phyloP scores from a whole-genome alignment of 2,888 invertebrate genomes.

The Graphium colonna region DNA sequence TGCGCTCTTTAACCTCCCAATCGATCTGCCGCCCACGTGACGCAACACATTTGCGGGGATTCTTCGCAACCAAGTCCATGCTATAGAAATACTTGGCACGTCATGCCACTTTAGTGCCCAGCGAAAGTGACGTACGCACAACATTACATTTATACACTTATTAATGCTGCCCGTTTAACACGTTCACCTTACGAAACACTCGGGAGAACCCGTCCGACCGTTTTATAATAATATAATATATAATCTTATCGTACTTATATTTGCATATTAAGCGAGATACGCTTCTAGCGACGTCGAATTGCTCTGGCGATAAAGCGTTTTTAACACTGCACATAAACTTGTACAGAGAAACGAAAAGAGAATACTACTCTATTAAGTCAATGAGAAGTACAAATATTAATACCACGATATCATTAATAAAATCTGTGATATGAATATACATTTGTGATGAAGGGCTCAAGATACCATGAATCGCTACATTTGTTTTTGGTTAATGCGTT shows the following conservation, averaged over 20 bases:
- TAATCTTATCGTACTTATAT: slow-evolving; percentile 13
- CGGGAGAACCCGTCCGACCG: slow-evolving; percentile 9
- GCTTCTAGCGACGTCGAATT: slow-evolving; percentile 1
- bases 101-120: slow-evolving; percentile 9
- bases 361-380: too few relatives aligned
- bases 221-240: slow-evolving; percentile 7
- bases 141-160: slow-evolving; percentile 5
- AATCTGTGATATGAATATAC: too few relatives aligned
- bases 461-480: too few relatives aligned
- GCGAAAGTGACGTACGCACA: slow-evolving; percentile 14
- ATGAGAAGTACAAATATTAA: too few relatives aligned
- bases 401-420: too few relatives aligned
- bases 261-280: slow-evolving; percentile 11
- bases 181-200: slow-evolving; percentile 12
- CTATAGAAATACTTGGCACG: slow-evolving; percentile 5
- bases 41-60: slow-evolving; percentile 76
- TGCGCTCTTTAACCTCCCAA: slow-evolving; percentile 58
- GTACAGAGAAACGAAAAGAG: too few relatives aligned
- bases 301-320: too few relatives aligned
- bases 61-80: slow-evolving; percentile 59
- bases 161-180: slow-evolving; percentile 6
- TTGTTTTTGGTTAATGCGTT: too few relatives aligned
- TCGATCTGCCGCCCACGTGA: slow-evolving; percentile 77
- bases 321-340: too few relatives aligned
- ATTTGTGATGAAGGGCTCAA: too few relatives aligned